Conservation (phyloP, 2,888 invertebrate genomes). For the Sarcophaga rosellei region DNA sequence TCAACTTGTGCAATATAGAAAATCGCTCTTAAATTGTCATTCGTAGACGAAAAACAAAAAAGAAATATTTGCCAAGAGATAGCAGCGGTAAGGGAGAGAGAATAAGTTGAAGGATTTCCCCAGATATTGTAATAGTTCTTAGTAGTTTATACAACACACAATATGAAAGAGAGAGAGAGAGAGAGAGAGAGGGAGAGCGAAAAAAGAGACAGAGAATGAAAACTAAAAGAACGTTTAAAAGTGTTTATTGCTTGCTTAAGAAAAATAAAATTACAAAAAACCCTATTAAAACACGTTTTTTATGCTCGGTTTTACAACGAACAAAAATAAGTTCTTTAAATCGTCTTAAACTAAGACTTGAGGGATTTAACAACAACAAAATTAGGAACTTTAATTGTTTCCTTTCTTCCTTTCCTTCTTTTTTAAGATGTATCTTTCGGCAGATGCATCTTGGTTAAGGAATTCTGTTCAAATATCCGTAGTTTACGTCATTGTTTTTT, state of each 20-base stretch:
- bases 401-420: too few relatives aligned
- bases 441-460: too few relatives aligned
- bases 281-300: not conserved
- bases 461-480: too few relatives aligned
- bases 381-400: not conserved
- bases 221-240: slow-evolving; percentile 12
- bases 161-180: too few relatives aligned
- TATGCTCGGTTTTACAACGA: not conserved
- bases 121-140: slow-evolving; percentile 1
- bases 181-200: too few relatives aligned
- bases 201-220: not conserved
- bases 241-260: slow-evolving; percentile 22
- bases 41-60: slow-evolving; percentile 1
- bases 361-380: slow-evolving; percentile 6
- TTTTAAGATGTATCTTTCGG: too few relatives aligned
- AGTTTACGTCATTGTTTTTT: too few relatives aligned
- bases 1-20: slow-evolving; percentile 38
- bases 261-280: slow-evolving; percentile 12
- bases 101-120: not conserved
- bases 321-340: not conserved
- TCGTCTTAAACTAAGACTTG: not conserved
- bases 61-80: not conserved
- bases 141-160: not conserved
- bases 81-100: not conserved
- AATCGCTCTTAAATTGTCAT: slow-evolving; percentile 60